Conservation (phyloP, 2,797 vertebrate species). For the Melanotaenia nigrans region DNA sequence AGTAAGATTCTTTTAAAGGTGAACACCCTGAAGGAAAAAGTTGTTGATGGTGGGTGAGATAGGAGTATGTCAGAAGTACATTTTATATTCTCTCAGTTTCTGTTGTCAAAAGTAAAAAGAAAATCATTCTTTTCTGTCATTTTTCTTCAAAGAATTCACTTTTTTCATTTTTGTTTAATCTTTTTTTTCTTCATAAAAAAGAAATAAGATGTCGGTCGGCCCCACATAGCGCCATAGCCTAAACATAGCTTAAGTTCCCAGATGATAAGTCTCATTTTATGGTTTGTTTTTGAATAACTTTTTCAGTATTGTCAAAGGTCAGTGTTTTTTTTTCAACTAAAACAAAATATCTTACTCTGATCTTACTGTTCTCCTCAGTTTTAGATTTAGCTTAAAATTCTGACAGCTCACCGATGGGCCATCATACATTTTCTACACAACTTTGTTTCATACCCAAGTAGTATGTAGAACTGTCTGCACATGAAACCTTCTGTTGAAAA, state of each 20-base stretch:
- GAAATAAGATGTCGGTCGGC: background rate
- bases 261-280: background rate
- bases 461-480: no score
- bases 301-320: background rate
- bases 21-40: conserved; percentile 22
- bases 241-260: background rate
- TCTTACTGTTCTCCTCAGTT: background rate
- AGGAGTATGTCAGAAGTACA: conserved; percentile 26
- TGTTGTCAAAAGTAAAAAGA: conserved; percentile 23
- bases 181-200: background rate
- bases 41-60: conserved; percentile 33
- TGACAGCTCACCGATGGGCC: no score
- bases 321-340: background rate
- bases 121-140: conserved; percentile 10
- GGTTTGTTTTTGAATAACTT: background rate
- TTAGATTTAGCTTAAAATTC: background rate
- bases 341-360: background rate
- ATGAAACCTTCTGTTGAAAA: no score
- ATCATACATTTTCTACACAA: background rate
- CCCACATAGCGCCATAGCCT: background rate
- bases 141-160: background rate
- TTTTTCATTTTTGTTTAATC: background rate
- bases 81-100: conserved; percentile 23
- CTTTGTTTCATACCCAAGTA: no score
- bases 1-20: conserved; percentile 39